Percentiles rank a stretch among this genome's conserved stretches.
Conservation (phyloP, 2,888 invertebrate genomes). For the Lepidocyrtoides sp. region DNA sequence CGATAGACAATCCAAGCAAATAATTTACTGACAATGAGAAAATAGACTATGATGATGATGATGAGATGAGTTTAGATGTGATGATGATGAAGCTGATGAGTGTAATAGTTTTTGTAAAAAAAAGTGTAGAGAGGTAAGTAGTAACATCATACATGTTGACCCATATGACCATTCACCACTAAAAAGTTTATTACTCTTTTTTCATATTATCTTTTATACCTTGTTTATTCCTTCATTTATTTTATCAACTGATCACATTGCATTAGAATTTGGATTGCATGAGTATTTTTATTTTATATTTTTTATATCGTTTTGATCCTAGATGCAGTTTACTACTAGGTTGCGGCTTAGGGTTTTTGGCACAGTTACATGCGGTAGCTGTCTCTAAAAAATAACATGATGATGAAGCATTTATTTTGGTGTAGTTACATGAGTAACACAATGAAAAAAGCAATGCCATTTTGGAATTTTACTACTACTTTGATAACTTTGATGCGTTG, state of each 20-base stretch:
- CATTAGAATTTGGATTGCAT: slow-evolving; percentile 12
- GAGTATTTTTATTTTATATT: background rate
- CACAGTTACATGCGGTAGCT: slow-evolving; percentile 54
- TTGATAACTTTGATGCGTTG: background rate
- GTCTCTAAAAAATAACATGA: slow-evolving; percentile 19
- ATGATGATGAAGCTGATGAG: slow-evolving; percentile 37
- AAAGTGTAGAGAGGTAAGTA: background rate
- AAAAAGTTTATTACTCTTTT: slow-evolving; percentile 68
- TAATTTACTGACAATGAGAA: slow-evolving; percentile 37
- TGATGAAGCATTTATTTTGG: slow-evolving; percentile 39
- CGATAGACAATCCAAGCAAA: slow-evolving; percentile 2
- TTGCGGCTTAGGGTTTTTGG: slow-evolving; percentile 61
- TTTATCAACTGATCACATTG: slow-evolving; percentile 46
- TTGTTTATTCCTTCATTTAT: slow-evolving; percentile 39
- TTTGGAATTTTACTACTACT: slow-evolving; percentile 25
- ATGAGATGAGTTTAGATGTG: slow-evolving; percentile 28
- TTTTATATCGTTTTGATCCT: background rate
- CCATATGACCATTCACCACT: slow-evolving; percentile 76
- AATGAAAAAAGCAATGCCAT: slow-evolving; percentile 35
- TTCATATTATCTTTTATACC: background rate
- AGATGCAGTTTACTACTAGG: background rate
- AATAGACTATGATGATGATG: slow-evolving; percentile 4
- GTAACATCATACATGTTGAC: slow-evolving; percentile 58
- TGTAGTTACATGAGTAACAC: slow-evolving; percentile 2
- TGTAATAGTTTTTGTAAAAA: background rate